A percentile compares a stretch with the other conserved stretches of the same genome.
phyloP scores from a whole-genome alignment of 2,888 invertebrate genomes.

The Rotaria magnacalcarata region DNA sequence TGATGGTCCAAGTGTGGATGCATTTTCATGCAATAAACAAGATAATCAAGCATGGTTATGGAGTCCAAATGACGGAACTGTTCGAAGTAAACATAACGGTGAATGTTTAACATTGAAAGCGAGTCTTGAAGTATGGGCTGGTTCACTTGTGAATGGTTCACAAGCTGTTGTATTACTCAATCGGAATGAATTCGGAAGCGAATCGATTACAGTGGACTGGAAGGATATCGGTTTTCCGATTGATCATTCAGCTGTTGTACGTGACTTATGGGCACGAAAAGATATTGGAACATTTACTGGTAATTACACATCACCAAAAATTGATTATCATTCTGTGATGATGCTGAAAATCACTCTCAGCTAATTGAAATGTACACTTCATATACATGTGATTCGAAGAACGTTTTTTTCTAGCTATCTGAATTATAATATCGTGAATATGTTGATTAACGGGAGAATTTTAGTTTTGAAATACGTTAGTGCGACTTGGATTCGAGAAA shows the following conservation, averaged over 20 bases:
- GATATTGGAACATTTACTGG: background rate
- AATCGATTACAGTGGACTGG: background rate
- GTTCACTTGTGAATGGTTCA: background rate
- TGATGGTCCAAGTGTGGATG: background rate
- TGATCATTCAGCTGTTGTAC: background rate
- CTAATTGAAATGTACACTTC: too few species aligned
- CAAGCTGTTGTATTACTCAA: background rate
- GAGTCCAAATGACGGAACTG: background rate
- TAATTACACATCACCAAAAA: background rate
- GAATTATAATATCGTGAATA: too few species aligned
- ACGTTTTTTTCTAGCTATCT: too few species aligned
- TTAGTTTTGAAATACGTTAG: too few species aligned
- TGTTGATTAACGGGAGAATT: too few species aligned
- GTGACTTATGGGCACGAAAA: background rate
- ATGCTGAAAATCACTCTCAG: background rate
- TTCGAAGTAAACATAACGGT: background rate
- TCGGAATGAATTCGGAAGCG: background rate
- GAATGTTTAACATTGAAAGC: background rate
- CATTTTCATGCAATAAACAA: background rate
- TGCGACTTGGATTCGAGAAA: too few species aligned
- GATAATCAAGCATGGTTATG: background rate
- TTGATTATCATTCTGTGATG: background rate
- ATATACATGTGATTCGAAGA: too few species aligned
- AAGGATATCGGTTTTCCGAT: background rate
- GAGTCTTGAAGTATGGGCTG: background rate